phyloP scores from a whole-genome alignment of 2,888 invertebrate species.

The Oscheius sp. region DNA sequence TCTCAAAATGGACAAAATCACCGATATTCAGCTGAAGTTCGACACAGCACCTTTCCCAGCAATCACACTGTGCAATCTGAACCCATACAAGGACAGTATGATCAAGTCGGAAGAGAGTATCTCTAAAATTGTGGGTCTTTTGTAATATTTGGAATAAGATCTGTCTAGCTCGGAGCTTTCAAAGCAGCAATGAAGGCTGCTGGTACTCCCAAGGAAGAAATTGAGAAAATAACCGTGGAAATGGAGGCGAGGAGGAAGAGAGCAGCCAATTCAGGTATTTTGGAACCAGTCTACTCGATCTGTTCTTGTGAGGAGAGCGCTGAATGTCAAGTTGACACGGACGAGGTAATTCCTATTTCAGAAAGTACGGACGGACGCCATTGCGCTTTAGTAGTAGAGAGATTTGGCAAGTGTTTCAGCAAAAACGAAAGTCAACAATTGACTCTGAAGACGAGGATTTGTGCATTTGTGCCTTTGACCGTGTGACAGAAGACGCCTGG shows the following conservation, averaged over 20 bases:
- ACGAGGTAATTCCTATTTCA: constrained; percentile 22
- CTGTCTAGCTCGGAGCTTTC: constrained; percentile 55
- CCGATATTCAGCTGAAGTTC: constrained; percentile 69
- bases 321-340: constrained; percentile 32
- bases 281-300: constrained; percentile 52
- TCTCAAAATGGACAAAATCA: constrained; percentile 67
- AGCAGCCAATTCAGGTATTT: constrained; percentile 44
- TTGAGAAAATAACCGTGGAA: constrained; percentile 41
- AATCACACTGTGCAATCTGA: constrained; percentile 69
- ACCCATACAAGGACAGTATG: constrained; percentile 68
- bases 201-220: constrained; percentile 40
- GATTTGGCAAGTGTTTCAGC: constrained; percentile 4
- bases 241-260: constrained; percentile 37
- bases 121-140: constrained; percentile 62
- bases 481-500: constrained; percentile 59
- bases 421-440: constrained; percentile 30
- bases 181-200: constrained; percentile 62
- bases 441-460: constrained; percentile 39
- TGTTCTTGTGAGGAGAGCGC: constrained; percentile 48
- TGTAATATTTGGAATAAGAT: not conserved
- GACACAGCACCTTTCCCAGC: constrained; percentile 70
- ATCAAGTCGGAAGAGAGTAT: constrained; percentile 64
- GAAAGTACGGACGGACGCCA: not conserved
- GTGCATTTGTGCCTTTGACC: constrained; percentile 70
- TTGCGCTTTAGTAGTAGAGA: not conserved